Evolutionary conservation across 1,140 invertebrate species (phyloP).

Genomic region (Bactericera cockerelli): DNA sequence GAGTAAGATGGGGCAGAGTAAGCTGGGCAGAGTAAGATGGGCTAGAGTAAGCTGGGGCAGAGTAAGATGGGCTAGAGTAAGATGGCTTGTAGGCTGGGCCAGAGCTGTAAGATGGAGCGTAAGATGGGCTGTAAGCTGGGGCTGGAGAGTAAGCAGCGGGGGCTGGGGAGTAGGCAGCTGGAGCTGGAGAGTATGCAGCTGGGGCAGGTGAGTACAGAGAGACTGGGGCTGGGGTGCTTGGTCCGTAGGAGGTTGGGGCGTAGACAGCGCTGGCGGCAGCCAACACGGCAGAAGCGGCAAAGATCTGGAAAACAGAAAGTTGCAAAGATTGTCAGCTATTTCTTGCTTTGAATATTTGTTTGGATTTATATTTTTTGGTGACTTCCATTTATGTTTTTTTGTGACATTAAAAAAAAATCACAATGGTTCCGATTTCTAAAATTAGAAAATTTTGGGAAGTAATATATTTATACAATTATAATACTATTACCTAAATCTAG

Average conservation of each 20-base stretch:
- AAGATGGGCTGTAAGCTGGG: conserved; percentile 14
- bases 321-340: no score
- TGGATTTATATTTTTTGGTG: no score
- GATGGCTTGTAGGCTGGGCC: conserved; percentile 15
- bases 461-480: no score
- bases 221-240: neutral
- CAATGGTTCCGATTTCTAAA: no score
- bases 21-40: conserved; percentile 18
- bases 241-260: conserved; percentile 3
- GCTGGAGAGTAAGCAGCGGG: neutral
- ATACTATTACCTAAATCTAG: no score
- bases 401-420: no score
- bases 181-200: neutral
- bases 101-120: conserved; percentile 15
- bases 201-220: neutral
- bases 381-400: no score
- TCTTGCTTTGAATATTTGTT: no score
- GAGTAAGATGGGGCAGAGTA: conserved; percentile 18
- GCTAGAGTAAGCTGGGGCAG: conserved; percentile 17
- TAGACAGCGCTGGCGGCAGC: conserved; percentile 5
- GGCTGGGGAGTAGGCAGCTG: no score
- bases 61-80: conserved; percentile 15
- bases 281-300: conserved; percentile 2
- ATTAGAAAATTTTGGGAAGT: no score
- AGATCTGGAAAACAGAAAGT: neutral